A percentile compares a stretch with the other conserved stretches of the same genome.
Evolutionary conservation across 2,888 invertebrate genomes (phyloP).

Genomic region (Athalia circularis): DNA sequence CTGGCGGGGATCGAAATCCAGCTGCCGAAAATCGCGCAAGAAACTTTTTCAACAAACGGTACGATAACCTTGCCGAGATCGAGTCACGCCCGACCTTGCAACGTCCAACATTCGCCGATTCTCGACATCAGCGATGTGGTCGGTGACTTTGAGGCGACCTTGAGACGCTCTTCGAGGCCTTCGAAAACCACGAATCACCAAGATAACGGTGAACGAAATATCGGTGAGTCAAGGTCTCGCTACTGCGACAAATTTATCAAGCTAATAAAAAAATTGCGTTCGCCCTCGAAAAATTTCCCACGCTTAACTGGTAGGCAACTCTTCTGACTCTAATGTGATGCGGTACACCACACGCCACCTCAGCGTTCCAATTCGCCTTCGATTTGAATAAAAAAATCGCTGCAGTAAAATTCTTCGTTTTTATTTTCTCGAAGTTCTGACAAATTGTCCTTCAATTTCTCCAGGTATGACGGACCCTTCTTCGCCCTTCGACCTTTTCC

Average conservation of each 20-base stretch:
- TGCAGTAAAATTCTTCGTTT: too few species aligned
- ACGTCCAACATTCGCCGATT: constrained; percentile 57
- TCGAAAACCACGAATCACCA: constrained; percentile 42
- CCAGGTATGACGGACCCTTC: too few species aligned
- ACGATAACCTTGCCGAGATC: constrained; percentile 58
- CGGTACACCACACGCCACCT: too few species aligned
- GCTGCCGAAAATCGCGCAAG: constrained; percentile 62
- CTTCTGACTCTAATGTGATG: too few species aligned
- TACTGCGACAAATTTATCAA: background rate
- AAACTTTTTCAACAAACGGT: constrained; percentile 59
- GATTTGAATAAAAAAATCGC: too few species aligned
- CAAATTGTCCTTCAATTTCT: too few species aligned
- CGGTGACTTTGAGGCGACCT: constrained; percentile 82
- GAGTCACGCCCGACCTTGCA: constrained; percentile 52
- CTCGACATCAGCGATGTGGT: constrained; percentile 76
- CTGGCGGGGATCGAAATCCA: constrained; percentile 60
- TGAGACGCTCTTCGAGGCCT: constrained; percentile 74
- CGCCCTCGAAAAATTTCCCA: background rate
- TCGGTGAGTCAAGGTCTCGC: constrained; percentile 50
- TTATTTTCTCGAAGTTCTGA: too few species aligned
- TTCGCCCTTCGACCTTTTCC: too few species aligned
- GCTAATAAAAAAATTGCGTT: too few species aligned
- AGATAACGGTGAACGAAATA: constrained; percentile 44
- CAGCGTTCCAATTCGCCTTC: too few species aligned
- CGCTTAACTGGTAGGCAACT: too few species aligned